A percentile compares a stretch with the other conserved stretches of the same genome.
Evolutionary conservation across 2,888 invertebrate species (phyloP).

Genomic region (Luperina testacea): DNA sequence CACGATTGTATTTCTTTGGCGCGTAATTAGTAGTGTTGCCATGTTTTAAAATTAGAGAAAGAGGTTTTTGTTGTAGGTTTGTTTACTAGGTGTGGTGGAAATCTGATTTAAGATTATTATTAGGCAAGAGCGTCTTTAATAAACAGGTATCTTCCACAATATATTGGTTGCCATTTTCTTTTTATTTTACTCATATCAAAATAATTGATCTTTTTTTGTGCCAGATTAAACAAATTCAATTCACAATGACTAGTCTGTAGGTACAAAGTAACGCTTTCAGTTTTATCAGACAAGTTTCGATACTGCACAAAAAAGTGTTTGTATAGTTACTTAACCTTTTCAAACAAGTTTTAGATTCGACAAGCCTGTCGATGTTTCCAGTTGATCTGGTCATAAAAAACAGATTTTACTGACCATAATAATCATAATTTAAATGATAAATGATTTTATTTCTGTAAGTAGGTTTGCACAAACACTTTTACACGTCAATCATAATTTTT

Average conservation of each 20-base stretch:
- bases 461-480: no score
- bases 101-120: background rate
- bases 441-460: no score
- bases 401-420: background rate
- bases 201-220: background rate
- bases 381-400: background rate
- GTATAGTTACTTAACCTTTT: slow-evolving; percentile 17
- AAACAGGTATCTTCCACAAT: no score
- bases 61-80: slow-evolving; percentile 22
- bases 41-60: slow-evolving; percentile 30
- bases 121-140: background rate
- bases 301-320: background rate
- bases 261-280: slow-evolving; percentile 12
- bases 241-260: background rate
- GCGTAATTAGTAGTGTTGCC: slow-evolving; percentile 52
- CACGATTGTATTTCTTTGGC: slow-evolving; percentile 56
- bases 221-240: slow-evolving; percentile 5
- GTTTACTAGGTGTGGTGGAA: background rate
- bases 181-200: background rate
- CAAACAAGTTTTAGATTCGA: slow-evolving; percentile 30
- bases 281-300: background rate
- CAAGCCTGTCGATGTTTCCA: background rate
- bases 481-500: no score
- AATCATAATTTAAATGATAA: background rate
- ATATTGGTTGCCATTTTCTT: background rate